A percentile compares a stretch with the other conserved stretches of the same genome.
Evolutionary conservation across 2,888 invertebrate genomes (phyloP).

Genomic region (Dryococelus australis): DNA sequence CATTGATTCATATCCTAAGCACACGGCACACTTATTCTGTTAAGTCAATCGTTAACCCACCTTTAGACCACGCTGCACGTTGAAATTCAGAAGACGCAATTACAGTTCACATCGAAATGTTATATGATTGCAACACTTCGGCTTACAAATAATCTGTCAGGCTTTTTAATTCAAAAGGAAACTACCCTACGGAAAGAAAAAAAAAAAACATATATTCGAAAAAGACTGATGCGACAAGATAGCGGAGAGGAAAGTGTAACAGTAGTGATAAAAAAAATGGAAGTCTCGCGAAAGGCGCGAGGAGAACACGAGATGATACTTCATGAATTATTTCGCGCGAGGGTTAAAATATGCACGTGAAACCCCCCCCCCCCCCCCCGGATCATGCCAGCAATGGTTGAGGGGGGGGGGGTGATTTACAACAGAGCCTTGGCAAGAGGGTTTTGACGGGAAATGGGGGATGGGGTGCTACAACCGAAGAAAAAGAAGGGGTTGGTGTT

Average conservation of each 20-base stretch:
- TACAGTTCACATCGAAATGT: no score
- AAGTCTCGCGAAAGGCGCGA: background rate
- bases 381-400: no score
- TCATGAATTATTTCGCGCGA: background rate
- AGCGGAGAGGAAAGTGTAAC: background rate
- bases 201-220: background rate
- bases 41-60: no score
- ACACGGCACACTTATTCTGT: no score
- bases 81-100: no score
- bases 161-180: background rate
- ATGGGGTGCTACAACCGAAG: background rate
- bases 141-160: background rate
- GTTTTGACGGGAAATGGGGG: background rate
- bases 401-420: background rate
- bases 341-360: constrained; percentile 2
- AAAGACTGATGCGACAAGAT: background rate
- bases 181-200: background rate
- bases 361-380: background rate
- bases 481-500: background rate
- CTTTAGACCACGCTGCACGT: no score
- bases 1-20: no score
- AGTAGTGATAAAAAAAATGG: no score
- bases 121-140: no score
- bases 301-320: background rate
- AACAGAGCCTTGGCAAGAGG: background rate